phyloP scores from a whole-genome alignment of 2,797 vertebrate genomes.

The Acanthurus lineatus region DNA sequence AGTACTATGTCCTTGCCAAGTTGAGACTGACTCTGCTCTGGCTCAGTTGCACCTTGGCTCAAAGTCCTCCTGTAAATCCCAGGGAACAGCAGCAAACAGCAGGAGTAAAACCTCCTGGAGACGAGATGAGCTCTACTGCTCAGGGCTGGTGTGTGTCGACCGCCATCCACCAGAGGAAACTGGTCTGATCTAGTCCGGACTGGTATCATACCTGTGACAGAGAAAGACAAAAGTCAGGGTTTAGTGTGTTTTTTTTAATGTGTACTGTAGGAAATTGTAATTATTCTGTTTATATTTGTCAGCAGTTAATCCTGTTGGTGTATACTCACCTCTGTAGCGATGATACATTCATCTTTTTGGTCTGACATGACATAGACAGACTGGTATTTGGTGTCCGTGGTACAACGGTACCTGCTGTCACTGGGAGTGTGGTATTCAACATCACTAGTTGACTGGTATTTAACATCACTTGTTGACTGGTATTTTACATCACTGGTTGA shows the following conservation, averaged over 20 bases:
- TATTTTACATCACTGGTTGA: conserved; percentile 89
- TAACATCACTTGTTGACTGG: conserved; percentile 78
- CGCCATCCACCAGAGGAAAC: conserved; percentile 60
- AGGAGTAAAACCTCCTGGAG: conserved; percentile 94
- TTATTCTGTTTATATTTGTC: neutral
- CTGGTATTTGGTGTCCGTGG: conserved; percentile 94
- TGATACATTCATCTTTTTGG: conserved; percentile 98
- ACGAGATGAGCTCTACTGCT: conserved; percentile 88
- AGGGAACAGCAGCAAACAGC: conserved; percentile 97
- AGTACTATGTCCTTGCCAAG: conserved; percentile 68
- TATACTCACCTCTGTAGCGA: conserved; percentile 95
- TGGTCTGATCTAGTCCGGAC: conserved; percentile 60
- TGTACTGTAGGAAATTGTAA: neutral
- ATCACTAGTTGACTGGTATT: conserved; percentile 71
- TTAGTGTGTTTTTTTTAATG: conserved; percentile 1
- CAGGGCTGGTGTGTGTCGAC: conserved; percentile 78
- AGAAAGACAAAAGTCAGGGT: conserved; percentile 23
- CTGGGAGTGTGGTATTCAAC: conserved; percentile 79
- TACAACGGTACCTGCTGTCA: conserved; percentile 75
- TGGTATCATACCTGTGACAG: conserved; percentile 90
- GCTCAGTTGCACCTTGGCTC: conserved; percentile 75
- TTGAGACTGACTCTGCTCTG: conserved; percentile 48
- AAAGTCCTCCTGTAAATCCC: conserved; percentile 79
- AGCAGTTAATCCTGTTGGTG: neutral
- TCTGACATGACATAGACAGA: conserved; percentile 98